Base-by-base conservation (phyloP, 2,797 vertebrate species). In the Emys orbicularis region DNA sequence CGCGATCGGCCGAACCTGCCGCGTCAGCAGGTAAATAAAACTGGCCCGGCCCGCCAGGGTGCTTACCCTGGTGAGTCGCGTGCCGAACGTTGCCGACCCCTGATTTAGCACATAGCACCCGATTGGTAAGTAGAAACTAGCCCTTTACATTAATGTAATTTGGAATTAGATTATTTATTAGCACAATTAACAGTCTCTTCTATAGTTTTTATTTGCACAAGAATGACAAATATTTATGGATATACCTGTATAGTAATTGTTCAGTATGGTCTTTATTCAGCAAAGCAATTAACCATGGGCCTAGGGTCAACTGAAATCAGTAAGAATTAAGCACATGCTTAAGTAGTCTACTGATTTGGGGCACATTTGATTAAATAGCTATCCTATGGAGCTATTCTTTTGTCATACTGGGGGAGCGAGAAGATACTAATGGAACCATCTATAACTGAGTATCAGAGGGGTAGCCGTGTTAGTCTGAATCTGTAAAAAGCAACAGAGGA, bases 101-200 rank as follows among this genome's bases (percentile, higher is more conserved):
- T 41, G 41, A 56, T 16, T 7, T 41, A 27, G 31, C 79, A 79
- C 83, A 34, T 29, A 68, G n/a, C 47, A 87, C n/a, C 83, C 52
- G 50, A 90, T 50, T 88, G 56, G 74, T 80, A 92, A 92, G 21
- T 82, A 79, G 57, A 57, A 83, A 52, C 4, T 12, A 4, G 16
- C 37, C 90, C 44, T 23, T 52, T 88, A 92, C 89, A 87, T 47
- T 79, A 93, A 54, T 86, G 88, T 79, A 79, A 41, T 89, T 95
- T 98, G 52, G 4, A 96, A 94, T 93, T 12, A 93, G 90, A 90
- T 94, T 85, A 84, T 74, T 97, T 93, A 79, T 94, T 96, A 88
- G 53, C 84, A 52, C 94, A 95, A 95, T 96, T 92, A 92, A 59
- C 44, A 85, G 86, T 83, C 41, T 81, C 37, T 11, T 72, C 93